Evolutionary conservation across 2,113 vertebrate species (phyloP), one percentile per base, ranked within the genome.

Genomic region (Platycercus adscitus): DNA sequence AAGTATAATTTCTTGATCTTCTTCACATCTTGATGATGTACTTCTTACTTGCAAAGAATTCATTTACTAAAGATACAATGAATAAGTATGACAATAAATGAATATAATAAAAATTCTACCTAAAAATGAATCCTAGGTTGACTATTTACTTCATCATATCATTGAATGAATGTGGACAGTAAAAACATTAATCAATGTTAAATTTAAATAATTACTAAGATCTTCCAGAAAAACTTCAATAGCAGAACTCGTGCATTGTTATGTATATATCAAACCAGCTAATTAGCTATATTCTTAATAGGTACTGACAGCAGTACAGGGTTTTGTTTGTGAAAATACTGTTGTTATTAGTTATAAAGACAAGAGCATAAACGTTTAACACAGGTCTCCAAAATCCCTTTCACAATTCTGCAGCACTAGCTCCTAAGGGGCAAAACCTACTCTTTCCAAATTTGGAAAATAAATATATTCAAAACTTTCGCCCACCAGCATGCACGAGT

Each of bases 201-300:
- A 93, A 88, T 83, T 95, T 44, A 96, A 98, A 89, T 91, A 66
- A 93, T 52, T 9, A 86, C 72, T 53, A 97, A 89, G 43, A 93
- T 9, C 35, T 83, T 93, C 23, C 83, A 80, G 83, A 96, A 94
- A 92, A 95, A 70, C 33, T 80, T 92, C 77, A 89, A 4, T 80
- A 88, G 91, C 31, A 76, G 31, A 70, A 60, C 49, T 77, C 91
- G 46, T 25, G 68, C 28, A 44, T 44, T 85, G 31, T 85, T 49
- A 50, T 16, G 7, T 24, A 82, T 25, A 65, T 89, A 87, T 61
- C 37, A 75, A 93, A 89, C 11, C 25, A 87, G 25, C 13, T 92
- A 78, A 64, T 52, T 95, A 80, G 50, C 78, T 68, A 65, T 44
- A 86, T 86, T 69, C 11, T 58, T 5, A 78, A 33, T 91, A 95